Percentiles rank a stretch among this genome's conserved stretches.
Conservation (phyloP, 2,113 vertebrate genomes). For the Polypterus senegalus region DNA sequence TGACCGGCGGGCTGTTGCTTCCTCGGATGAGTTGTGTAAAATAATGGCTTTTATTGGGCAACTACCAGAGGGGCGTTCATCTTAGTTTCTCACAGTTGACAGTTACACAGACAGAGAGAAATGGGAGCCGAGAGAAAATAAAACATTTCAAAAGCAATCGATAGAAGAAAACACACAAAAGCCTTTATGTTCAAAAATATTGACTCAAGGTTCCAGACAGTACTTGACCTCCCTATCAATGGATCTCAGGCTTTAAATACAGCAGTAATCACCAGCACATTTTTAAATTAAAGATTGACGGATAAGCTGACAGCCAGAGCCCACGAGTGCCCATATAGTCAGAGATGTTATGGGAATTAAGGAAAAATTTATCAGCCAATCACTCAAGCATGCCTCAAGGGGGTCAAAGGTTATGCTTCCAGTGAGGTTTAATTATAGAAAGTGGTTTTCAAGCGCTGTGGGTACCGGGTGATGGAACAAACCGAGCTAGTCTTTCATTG, state of each 20-base stretch:
- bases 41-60: no score
- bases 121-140: not conserved
- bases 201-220: slow-evolving; percentile 4
- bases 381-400: slow-evolving; percentile 28
- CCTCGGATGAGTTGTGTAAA: no score
- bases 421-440: slow-evolving; percentile 33
- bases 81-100: not conserved
- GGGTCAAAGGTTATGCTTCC: slow-evolving; percentile 39
- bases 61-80: no score
- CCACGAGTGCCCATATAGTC: slow-evolving; percentile 24
- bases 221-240: slow-evolving; percentile 11
- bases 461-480: slow-evolving; percentile 1
- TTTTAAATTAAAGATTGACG: slow-evolving; percentile 54
- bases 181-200: not conserved
- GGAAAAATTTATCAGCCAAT: slow-evolving; percentile 30
- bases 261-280: slow-evolving; percentile 3
- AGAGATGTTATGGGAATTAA: slow-evolving; percentile 29
- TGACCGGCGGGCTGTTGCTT: no score
- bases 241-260: slow-evolving; percentile 5
- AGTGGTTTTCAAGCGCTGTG: slow-evolving; percentile 6
- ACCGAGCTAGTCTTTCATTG: not conserved
- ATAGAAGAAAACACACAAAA: slow-evolving; percentile 28
- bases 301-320: slow-evolving; percentile 34
- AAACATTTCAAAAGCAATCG: slow-evolving; percentile 18
- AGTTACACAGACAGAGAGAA: not conserved